Percentiles rank a stretch among this genome's conserved stretches.
Conservation (phyloP, 2,888 invertebrate genomes). For the Mechanitis messenoides region DNA sequence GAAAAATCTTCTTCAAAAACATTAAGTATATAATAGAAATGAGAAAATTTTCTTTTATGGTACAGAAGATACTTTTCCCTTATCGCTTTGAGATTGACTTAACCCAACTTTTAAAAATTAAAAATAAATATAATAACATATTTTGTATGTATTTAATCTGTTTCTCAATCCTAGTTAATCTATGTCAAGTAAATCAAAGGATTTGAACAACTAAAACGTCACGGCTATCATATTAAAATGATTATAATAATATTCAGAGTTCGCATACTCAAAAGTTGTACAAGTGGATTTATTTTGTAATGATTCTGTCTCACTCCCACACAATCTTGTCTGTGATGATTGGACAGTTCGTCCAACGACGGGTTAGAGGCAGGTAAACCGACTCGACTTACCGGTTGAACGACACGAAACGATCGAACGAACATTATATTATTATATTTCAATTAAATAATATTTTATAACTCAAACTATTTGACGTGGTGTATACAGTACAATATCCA, state of each 20-base stretch:
- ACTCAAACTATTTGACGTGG: not conserved
- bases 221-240: not conserved
- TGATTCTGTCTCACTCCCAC: conserved; percentile 8
- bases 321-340: conserved; percentile 21
- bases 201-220: too few species aligned
- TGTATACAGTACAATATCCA: not conserved
- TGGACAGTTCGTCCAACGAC: conserved; percentile 34
- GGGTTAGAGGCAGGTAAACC: conserved; percentile 57
- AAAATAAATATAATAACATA: too few species aligned
- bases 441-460: conserved; percentile 4
- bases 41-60: too few species aligned
- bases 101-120: too few species aligned
- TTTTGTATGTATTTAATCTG: too few species aligned
- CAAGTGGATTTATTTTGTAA: not conserved
- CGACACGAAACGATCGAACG: conserved; percentile 72
- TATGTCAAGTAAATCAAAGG: too few species aligned
- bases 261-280: conserved; percentile 7
- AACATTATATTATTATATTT: conserved; percentile 36
- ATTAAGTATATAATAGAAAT: too few species aligned
- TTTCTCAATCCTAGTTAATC: too few species aligned
- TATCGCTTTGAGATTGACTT: too few species aligned
- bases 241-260: not conserved
- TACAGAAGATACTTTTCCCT: too few species aligned
- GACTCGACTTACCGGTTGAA: conserved; percentile 58
- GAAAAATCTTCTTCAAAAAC: too few species aligned